Evolutionary conservation across 23 tunicate species (phyloP), one percentile per base, ranked within the genome.

Genomic region (Pegea sp.): DNA sequence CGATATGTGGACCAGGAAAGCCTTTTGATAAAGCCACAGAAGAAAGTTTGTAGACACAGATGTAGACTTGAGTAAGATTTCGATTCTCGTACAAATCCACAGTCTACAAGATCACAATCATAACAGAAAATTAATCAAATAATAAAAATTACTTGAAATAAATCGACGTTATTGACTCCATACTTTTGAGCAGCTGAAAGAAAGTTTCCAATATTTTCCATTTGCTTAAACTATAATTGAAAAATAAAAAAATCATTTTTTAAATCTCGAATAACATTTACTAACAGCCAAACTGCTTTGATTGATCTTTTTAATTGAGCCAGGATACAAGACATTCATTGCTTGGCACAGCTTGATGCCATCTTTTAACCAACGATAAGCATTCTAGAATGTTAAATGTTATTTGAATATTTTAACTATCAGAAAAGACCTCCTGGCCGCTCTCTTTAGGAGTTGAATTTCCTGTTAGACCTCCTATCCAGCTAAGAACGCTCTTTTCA

Each of bases 41-140:
- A 28, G 78, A 77, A 43, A 84, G 95, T 33, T 84, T 84, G 71
- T 67, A 73, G 2, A 73, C 51, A 13, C 84, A 68, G 2, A 78
- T 68, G 28, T 73, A 77, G 16, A 84, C 95, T 53, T 84, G 95
- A 20, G 95, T 70, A 30, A 84, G 44, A 59, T 84, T 80, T 19
- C 76, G 80, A 34, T 64, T 16, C 54, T 84, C 95, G 53, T 73
- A 84, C 60, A 84, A 50, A 49, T 78, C 80, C 24, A 84, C 74
- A 0, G 95, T 84, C 95, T 84, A n/a, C n/a, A n/a, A n/a, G n/a
- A n/a, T n/a, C n/a, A n/a, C n/a, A n/a, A n/a, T n/a, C n/a, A n/a
- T n/a, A n/a, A n/a, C n/a, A n/a, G n/a, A n/a, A n/a, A n/a, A n/a
- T n/a, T n/a, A n/a, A n/a, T n/a, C n/a, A n/a, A n/a, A n/a, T n/a